Evolutionary conservation across 2,888 invertebrate species (phyloP).

Genomic region (Eulithis prunata): DNA sequence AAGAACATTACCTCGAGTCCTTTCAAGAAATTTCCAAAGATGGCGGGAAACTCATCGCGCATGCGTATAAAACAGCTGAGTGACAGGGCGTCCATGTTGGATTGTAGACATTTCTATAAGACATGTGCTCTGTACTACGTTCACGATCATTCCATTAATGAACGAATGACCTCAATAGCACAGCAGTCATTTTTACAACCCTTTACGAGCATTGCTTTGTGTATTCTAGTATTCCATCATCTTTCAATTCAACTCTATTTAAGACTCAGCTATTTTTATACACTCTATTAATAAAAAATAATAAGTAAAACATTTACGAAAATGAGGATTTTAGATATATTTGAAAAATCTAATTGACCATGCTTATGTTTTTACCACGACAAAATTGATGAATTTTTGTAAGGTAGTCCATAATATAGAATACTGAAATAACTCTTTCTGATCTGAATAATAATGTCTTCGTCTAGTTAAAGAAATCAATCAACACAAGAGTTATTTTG

Average conservation of each 20-base stretch:
- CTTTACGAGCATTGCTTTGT: conserved; percentile 3
- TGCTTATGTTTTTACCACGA: no score
- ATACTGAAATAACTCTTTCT: no score
- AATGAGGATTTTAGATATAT: no score
- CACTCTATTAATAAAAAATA: no score
- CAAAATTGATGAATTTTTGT: no score
- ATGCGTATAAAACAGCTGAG: conserved; percentile 78
- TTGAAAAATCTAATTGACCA: no score
- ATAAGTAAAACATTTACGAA: no score
- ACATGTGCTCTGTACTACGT: conserved; percentile 42
- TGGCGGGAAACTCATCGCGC: conserved; percentile 77
- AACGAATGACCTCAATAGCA: conserved; percentile 42
- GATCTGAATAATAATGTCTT: neutral
- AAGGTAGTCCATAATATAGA: no score
- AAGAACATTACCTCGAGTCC: conserved; percentile 15
- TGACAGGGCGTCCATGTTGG: conserved; percentile 68
- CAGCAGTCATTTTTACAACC: conserved; percentile 19
- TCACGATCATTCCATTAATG: conserved; percentile 43
- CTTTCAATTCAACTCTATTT: neutral
- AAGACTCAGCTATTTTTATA: neutral
- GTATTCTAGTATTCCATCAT: neutral
- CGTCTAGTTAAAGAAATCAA: neutral
- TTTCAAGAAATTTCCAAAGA: conserved; percentile 57
- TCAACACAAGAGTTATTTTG: conserved; percentile 12
- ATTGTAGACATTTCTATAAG: conserved; percentile 40